These are phyloP conservation scores for Tor tambroides DNA, from an alignment of 2,113 vertebrate species.

Conservation along the genomic window DNA sequence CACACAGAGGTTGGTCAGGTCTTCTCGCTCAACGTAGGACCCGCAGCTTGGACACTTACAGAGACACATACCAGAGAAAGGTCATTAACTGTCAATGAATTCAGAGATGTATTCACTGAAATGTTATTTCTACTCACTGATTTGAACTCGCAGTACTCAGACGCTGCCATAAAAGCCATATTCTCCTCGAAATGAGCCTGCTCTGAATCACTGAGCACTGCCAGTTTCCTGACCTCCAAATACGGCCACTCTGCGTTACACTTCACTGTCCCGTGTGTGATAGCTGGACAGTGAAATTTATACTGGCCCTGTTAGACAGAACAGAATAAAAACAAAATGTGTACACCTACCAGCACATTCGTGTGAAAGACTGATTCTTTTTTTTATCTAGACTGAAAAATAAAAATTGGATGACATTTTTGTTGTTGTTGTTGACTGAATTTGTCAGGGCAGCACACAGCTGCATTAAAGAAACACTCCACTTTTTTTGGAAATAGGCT, in stretches of 20 bases:
- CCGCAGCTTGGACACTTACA: constrained; percentile 72
- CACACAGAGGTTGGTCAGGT: constrained; percentile 67
- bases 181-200: constrained; percentile 73
- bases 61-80: not conserved
- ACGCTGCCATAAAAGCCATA: constrained; percentile 62
- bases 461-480: too few relatives aligned
- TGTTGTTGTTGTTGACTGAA: too few relatives aligned
- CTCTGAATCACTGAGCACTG: constrained; percentile 68
- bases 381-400: too few relatives aligned
- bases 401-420: too few relatives aligned
- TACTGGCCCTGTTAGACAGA: constrained; percentile 47
- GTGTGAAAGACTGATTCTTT: not conserved
- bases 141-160: constrained; percentile 70
- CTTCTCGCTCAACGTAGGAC: constrained; percentile 65
- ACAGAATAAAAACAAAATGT: not conserved
- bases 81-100: not conserved
- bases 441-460: too few relatives aligned
- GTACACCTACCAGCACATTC: not conserved
- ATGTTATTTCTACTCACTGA: constrained; percentile 61
- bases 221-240: constrained; percentile 72
- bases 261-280: constrained; percentile 40
- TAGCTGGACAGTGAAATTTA: constrained; percentile 71
- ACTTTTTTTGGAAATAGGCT: too few relatives aligned
- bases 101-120: not conserved
- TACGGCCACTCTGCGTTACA: constrained; percentile 70